A percentile compares a stretch with the other conserved stretches of the same genome.
Evolutionary conservation across 2,113 vertebrate genomes (phyloP).

Genomic region (Spilogale gracilis): DNA sequence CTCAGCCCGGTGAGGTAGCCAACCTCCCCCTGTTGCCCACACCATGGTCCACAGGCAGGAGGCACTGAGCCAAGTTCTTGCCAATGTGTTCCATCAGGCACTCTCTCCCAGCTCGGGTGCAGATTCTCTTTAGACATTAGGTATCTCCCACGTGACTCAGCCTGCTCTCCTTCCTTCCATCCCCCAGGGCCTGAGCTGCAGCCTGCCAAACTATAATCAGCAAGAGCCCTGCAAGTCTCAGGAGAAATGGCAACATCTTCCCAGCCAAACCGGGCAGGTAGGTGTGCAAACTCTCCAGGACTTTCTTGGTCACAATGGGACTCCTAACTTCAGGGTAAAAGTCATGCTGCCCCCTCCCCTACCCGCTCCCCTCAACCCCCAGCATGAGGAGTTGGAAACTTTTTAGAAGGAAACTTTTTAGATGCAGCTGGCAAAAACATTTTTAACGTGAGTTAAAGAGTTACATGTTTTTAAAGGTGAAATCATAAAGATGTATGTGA

Average conservation of each 20-base stretch:
- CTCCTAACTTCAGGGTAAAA: neutral
- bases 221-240: neutral
- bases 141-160: neutral
- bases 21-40: neutral
- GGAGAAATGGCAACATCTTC: neutral
- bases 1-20: neutral
- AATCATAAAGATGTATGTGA: neutral
- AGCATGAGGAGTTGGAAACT: too few relatives aligned
- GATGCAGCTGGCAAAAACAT: too few relatives aligned
- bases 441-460: neutral
- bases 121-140: too few relatives aligned
- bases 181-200: slow-evolving; percentile 32
- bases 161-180: neutral
- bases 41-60: neutral
- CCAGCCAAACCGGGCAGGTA: neutral
- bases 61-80: too few relatives aligned
- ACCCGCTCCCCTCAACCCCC: fast-evolving
- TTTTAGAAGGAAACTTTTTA: too few relatives aligned
- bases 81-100: too few relatives aligned
- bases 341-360: too few relatives aligned
- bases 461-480: neutral
- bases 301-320: neutral
- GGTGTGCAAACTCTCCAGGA: neutral
- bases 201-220: neutral
- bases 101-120: neutral